Evolutionary conservation across 2,888 invertebrate genomes (phyloP), one percentile per base, ranked within the genome.

Genomic region (Phorcus lineatus): DNA sequence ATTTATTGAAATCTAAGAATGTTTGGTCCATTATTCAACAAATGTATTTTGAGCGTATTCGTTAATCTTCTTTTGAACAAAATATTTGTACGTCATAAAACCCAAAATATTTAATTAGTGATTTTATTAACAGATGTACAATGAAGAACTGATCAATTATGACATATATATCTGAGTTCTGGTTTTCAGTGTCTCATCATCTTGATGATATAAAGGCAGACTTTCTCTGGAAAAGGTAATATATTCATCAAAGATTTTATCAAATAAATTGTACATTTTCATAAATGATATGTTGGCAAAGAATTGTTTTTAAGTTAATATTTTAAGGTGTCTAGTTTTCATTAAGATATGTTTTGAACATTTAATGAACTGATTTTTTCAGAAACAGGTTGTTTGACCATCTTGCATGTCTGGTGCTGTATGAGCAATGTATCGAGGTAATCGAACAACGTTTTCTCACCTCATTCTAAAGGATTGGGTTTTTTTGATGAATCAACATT

Each of bases 371-470:
- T 55, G 70, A 55, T 1, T 16, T n/a, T 86, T 88, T 74, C 88
- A 93, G 93, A 84, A 95, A 96, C 81, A 94, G 98, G 36, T 93
- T 99, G 16, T 99, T 99, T 93, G 97, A 99, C 92, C 95, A 96
- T 90, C 94, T 95, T 74, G 96, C 96, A 0, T 98, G 97, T 90
- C 95, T 96, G 90, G 95, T 96, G 31, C 94, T 97, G 78, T 95
- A 96, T 88, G 95, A 97, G 84, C 94, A 96, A n/a, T 97, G 97
- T 88, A 90, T 95, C 75, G 93, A 94, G 90, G 93, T 93, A 86
- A 84, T 86, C 76, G 47, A 47, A 47, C 11, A 6, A 36, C 36
- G 3, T 36, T 36, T 7, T 36, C 7, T 36, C n/a, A n/a, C n/a
- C n/a, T n/a, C n/a, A n/a, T n/a, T n/a, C n/a, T n/a, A n/a, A n/a